A percentile compares a stretch with the other conserved stretches of the same genome.
Evolutionary conservation across 2,113 vertebrate species (phyloP).

Genomic region (Zosterops lateralis): DNA sequence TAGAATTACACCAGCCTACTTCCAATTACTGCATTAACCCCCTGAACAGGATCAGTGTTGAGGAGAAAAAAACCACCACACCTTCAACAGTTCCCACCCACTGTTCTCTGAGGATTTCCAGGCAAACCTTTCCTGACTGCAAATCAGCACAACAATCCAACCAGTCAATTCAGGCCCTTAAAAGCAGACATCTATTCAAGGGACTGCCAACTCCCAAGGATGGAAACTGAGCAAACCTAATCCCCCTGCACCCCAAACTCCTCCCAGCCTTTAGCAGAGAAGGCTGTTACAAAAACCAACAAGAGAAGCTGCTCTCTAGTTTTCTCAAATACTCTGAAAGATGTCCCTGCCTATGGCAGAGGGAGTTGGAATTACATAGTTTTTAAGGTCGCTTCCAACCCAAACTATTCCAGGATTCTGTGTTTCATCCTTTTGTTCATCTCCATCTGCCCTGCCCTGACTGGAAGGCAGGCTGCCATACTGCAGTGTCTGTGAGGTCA

Average conservation of each 20-base stretch:
- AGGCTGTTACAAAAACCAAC: background rate
- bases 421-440: background rate
- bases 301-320: background rate
- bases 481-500: background rate
- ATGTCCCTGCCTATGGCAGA: background rate
- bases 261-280: background rate
- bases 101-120: conserved; percentile 1
- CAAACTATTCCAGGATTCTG: background rate
- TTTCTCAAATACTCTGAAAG: background rate
- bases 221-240: background rate
- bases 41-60: background rate
- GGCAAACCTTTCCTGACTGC: conserved; percentile 12
- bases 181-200: background rate
- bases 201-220: background rate
- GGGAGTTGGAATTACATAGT: background rate
- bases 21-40: conserved; percentile 5
- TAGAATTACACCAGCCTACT: background rate
- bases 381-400: background rate
- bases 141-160: conserved; percentile 10
- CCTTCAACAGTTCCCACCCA: background rate
- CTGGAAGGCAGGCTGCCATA: background rate
- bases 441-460: background rate
- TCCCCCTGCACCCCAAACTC: background rate
- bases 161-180: background rate
- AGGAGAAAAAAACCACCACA: background rate